These are phyloP conservation scores for Brachionus koreanus DNA, from an alignment of 1,140 invertebrate species.

Conservation along the genomic window DNA sequence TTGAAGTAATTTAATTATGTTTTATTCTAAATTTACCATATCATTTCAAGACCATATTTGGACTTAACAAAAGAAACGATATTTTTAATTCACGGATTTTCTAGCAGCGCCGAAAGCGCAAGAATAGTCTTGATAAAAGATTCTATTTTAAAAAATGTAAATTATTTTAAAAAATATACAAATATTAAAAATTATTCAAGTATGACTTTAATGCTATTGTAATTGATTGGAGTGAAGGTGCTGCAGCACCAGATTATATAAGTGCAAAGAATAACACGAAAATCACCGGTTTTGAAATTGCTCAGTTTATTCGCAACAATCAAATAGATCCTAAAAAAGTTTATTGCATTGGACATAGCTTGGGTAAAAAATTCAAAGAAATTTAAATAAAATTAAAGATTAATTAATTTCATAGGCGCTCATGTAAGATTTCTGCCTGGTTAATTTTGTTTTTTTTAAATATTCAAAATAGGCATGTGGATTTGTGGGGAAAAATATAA, in stretches of 20 bases:
- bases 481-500: constrained; percentile 79
- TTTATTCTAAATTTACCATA: not conserved
- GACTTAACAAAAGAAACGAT: not conserved
- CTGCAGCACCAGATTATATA: constrained; percentile 62
- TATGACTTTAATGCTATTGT: not conserved
- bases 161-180: not conserved
- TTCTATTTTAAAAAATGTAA: constrained; percentile 47
- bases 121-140: constrained; percentile 49
- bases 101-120: not conserved
- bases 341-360: constrained; percentile 85
- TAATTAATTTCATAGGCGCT: not conserved
- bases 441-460: not conserved
- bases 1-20: not conserved
- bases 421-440: not conserved
- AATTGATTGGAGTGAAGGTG: constrained; percentile 36
- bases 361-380: constrained; percentile 62
- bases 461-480: constrained; percentile 61
- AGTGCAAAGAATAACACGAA: constrained; percentile 68
- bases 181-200: not conserved
- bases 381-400: not conserved
- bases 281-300: constrained; percentile 76
- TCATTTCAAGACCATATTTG: not conserved
- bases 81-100: constrained; percentile 14
- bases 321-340: constrained; percentile 46
- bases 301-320: constrained; percentile 60